A percentile compares a stretch with the other conserved stretches of the same genome.
These are phyloP conservation scores for Brachycybe producta DNA, from an alignment of 2,888 invertebrate species.

Conservation along the genomic window DNA sequence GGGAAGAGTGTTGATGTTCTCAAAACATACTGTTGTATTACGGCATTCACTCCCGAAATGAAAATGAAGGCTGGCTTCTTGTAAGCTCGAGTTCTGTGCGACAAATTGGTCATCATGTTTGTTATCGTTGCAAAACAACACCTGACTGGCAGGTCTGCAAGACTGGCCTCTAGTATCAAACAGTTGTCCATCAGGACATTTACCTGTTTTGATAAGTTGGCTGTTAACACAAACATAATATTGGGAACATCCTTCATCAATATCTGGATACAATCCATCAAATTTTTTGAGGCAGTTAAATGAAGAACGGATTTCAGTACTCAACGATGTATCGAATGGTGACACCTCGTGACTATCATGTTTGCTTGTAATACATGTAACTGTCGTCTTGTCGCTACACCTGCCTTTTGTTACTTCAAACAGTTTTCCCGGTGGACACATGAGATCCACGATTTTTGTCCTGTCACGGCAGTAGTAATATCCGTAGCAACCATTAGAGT, in stretches of 20 bases:
- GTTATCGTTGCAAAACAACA: no score
- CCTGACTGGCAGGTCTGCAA: slow-evolving; percentile 6
- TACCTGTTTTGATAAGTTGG: slow-evolving; percentile 17
- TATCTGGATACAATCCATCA: slow-evolving; percentile 45
- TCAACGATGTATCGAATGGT: neutral
- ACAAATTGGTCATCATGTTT: no score
- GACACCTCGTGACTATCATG: neutral
- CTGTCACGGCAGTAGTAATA: slow-evolving; percentile 18
- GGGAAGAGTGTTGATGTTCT: neutral
- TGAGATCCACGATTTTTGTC: slow-evolving; percentile 30
- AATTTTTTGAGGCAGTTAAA: slow-evolving; percentile 18
- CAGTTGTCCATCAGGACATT: slow-evolving; percentile 18
- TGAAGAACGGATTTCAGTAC: neutral
- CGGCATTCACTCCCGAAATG: slow-evolving; percentile 7
- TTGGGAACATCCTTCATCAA: slow-evolving; percentile 39
- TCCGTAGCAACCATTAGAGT: slow-evolving; percentile 14
- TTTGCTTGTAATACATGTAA: neutral
- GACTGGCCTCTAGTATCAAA: slow-evolving; percentile 17
- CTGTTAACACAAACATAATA: slow-evolving; percentile 48
- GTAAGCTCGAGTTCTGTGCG: no score
- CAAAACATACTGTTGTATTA: slow-evolving; percentile 6
- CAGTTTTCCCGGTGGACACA: slow-evolving; percentile 42
- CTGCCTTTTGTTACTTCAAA: slow-evolving; percentile 39
- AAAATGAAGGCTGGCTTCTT: slow-evolving; percentile 4
- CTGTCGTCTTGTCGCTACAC: neutral